Evolutionary conservation across 2,797 vertebrate species (phyloP).

Genomic region (Phoxinus dragarum): DNA sequence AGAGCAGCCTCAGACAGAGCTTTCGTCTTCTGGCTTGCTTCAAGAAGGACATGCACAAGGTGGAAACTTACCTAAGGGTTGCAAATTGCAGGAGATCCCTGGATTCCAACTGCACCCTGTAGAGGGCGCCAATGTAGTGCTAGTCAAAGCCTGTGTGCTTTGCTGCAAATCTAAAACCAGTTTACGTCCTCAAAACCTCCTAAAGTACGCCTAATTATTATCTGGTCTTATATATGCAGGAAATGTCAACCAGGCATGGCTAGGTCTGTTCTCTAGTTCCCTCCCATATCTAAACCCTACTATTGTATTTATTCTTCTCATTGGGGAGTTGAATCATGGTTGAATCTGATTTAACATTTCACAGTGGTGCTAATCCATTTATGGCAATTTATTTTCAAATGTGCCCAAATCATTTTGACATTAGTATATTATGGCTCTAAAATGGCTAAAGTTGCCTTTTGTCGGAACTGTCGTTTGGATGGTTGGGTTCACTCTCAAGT

Average conservation of each 20-base stretch:
- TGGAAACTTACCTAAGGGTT: conserved; percentile 92
- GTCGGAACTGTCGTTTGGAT: not conserved
- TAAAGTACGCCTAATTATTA: not conserved
- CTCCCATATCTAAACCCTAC: not conserved
- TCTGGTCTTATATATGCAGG: not conserved
- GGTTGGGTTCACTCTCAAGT: not conserved
- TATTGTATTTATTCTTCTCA: conserved; percentile 42
- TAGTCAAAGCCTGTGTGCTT: conserved; percentile 20
- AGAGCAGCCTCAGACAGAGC: conserved; percentile 81
- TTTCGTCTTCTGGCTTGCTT: conserved; percentile 91
- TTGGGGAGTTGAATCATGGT: not conserved
- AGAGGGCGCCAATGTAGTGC: conserved; percentile 21
- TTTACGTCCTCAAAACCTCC: not conserved
- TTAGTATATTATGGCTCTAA: not conserved
- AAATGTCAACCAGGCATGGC: conserved; percentile 29
- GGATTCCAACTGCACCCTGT: conserved; percentile 87
- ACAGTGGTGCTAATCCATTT: conserved; percentile 57
- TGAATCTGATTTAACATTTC: conserved; percentile 45
- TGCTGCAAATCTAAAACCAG: conserved; percentile 1
- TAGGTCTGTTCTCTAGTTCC: not conserved
- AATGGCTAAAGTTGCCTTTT: not conserved
- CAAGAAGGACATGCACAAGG: conserved; percentile 97
- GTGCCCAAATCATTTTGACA: not conserved
- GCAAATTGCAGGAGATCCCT: conserved; percentile 91
- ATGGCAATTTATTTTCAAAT: not conserved